Evolutionary conservation across 2,113 vertebrate species (phyloP).

Genomic region (Trichechus manatus): DNA sequence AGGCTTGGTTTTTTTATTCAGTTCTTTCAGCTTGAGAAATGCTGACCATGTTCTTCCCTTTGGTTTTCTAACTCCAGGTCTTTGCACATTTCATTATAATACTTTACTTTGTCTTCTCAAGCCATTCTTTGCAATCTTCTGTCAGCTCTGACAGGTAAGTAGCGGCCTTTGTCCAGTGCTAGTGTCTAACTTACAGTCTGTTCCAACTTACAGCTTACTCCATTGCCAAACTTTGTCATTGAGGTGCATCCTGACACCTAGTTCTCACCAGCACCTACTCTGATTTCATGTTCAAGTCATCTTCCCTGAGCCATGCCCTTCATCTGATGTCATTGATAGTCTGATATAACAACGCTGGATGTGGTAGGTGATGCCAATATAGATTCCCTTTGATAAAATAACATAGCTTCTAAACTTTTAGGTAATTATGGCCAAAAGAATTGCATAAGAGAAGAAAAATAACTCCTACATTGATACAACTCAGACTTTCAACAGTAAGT

Average conservation of each 20-base stretch:
- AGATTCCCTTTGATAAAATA: background rate
- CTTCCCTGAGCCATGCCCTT: background rate
- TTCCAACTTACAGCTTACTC: background rate
- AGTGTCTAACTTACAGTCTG: background rate
- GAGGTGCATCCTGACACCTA: background rate
- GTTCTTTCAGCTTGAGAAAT: too few species aligned
- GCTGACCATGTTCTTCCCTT: too few species aligned
- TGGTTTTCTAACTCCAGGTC: too few species aligned
- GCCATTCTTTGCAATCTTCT: too few species aligned
- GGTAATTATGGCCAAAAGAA: slow-evolving; percentile 16
- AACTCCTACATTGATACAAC: background rate
- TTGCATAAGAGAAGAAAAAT: background rate
- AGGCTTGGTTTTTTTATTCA: too few species aligned
- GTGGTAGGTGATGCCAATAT: background rate
- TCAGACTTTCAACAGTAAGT: background rate
- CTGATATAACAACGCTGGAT: background rate
- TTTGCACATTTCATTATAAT: too few species aligned
- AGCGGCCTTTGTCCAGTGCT: background rate
- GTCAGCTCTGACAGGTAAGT: too few species aligned
- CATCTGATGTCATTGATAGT: background rate
- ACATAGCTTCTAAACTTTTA: background rate
- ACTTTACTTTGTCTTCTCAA: too few species aligned
- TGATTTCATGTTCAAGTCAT: background rate
- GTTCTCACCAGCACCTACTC: background rate
- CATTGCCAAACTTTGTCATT: background rate